Conservation (phyloP, 1,140 invertebrate species). For the Lasioglossum albipes region DNA sequence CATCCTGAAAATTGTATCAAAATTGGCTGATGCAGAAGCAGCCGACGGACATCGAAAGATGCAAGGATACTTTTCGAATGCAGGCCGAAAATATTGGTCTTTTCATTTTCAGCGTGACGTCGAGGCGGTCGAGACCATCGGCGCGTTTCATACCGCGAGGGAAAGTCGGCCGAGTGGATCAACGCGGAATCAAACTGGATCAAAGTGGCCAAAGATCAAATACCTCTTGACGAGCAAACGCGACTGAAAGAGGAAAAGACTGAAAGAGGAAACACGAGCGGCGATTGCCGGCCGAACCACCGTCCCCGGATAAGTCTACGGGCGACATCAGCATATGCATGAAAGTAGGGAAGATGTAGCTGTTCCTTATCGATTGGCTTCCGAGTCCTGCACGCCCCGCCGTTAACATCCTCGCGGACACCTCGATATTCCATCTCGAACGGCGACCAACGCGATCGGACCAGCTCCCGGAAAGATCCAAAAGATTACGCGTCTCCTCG, state of each 20-base stretch:
- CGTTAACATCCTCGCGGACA: conserved; percentile 1
- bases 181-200: conserved; percentile 1
- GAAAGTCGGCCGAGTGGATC: background rate
- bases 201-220: conserved; percentile 42
- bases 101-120: no score
- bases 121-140: no score
- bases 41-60: no score
- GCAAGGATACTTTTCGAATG: no score
- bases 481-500: conserved; percentile 1
- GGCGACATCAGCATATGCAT: conserved; percentile 76
- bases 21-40: no score
- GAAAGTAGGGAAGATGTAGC: conserved; percentile 73
- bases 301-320: conserved; percentile 62
- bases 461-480: background rate
- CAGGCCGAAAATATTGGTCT: no score
- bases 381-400: conserved; percentile 57
- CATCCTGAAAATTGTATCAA: no score
- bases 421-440: background rate
- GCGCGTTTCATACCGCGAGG: no score
- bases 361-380: conserved; percentile 71
- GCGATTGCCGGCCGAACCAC: conserved; percentile 32
- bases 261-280: background rate
- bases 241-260: conserved; percentile 50
- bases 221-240: conserved; percentile 64
- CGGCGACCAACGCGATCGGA: background rate